Conservation (phyloP, 2,888 invertebrate species). For the Conops quadrifasciatus region DNA sequence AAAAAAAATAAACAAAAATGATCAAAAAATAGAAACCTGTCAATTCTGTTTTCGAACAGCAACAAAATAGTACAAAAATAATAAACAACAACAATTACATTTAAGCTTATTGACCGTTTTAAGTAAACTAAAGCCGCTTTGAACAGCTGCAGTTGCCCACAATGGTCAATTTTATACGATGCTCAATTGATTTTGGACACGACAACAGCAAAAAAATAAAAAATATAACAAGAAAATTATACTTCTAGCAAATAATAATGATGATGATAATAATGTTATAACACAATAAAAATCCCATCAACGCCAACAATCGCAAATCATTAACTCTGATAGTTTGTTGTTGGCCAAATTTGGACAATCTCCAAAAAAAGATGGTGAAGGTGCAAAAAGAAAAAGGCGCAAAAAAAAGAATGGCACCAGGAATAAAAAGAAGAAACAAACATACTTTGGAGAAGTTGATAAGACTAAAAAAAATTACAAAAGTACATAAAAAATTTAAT, state of each 20-base stretch:
- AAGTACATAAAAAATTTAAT: not conserved
- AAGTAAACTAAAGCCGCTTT: not conserved
- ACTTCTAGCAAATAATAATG: slow-evolving; percentile 2
- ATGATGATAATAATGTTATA: not conserved
- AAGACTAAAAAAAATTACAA: not conserved
- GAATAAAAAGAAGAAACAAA: not conserved
- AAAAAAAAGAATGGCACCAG: not conserved
- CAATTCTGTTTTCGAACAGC: not conserved
- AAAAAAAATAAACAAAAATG: not conserved
- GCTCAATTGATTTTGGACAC: slow-evolving; percentile 1
- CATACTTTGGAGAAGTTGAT: not conserved
- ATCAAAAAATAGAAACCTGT: slow-evolving; percentile 6
- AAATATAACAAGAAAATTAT: not conserved
- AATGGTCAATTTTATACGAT: not conserved
- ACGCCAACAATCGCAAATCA: not conserved
- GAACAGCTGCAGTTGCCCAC: slow-evolving; percentile 4
- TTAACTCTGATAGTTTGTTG: not conserved
- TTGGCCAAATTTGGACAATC: not conserved
- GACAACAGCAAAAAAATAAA: not conserved
- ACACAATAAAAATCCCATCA: not conserved
- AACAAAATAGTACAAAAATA: not conserved
- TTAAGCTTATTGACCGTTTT: not conserved
- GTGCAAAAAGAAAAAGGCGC: not conserved
- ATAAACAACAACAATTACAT: not conserved
- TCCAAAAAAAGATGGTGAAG: not conserved